phyloP scores from a whole-genome alignment of 2,797 vertebrate species.

The Sebastes vulpes region DNA sequence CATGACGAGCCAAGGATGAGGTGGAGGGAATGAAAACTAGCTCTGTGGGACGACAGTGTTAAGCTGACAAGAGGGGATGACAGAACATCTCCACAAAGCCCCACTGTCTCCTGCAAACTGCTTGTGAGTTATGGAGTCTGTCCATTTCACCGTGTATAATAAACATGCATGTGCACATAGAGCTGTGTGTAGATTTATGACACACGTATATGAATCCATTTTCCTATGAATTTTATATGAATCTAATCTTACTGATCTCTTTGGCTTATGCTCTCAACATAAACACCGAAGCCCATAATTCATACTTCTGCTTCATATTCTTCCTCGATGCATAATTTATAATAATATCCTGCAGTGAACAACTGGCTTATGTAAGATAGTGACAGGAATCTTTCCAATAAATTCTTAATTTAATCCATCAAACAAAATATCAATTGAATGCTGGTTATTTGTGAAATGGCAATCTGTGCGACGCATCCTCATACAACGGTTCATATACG shows the following conservation, averaged over 20 bases:
- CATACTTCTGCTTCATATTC: neutral
- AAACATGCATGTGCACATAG: slow-evolving; percentile 20
- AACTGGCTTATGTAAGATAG: slow-evolving; percentile 12
- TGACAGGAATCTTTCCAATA: slow-evolving; percentile 8
- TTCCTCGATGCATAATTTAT: slow-evolving; percentile 32
- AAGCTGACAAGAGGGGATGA: slow-evolving; percentile 80
- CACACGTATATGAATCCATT: neutral
- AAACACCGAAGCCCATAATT: slow-evolving; percentile 11
- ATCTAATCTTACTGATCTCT: neutral
- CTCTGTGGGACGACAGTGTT: slow-evolving; percentile 66
- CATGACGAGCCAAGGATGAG: slow-evolving; percentile 53
- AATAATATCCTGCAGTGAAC: neutral
- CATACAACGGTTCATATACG: too few relatives aligned
- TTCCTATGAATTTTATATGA: slow-evolving; percentile 22
- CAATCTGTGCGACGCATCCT: too few relatives aligned
- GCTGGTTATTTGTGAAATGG: neutral
- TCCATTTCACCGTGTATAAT: slow-evolving; percentile 24
- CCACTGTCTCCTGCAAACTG: slow-evolving; percentile 62
- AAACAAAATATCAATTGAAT: slow-evolving; percentile 3
- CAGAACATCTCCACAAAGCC: slow-evolving; percentile 71
- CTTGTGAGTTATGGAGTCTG: slow-evolving; percentile 73
- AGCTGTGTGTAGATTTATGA: slow-evolving; percentile 22
- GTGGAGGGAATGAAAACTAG: slow-evolving; percentile 71
- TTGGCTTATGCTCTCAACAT: neutral
- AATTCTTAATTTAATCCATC: slow-evolving; percentile 1